These are phyloP conservation scores for Zosterops borbonicus DNA, from an alignment of 2,113 vertebrate genomes.

Conservation along the genomic window DNA sequence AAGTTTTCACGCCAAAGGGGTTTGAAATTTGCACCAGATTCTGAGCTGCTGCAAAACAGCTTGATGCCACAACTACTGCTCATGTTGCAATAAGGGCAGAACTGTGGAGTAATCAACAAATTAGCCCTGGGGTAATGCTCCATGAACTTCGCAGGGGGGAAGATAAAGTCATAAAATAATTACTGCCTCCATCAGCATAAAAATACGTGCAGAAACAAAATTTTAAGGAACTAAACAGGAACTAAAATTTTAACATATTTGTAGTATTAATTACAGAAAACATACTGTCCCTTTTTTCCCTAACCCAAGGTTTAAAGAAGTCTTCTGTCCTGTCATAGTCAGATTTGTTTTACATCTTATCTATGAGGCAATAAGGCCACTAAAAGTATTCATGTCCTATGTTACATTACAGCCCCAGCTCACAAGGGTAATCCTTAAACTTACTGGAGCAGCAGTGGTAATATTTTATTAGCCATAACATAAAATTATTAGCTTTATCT, in stretches of 20 bases:
- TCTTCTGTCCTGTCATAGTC: neutral
- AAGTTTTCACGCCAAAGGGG: neutral
- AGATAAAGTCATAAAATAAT: neutral
- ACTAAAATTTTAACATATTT: neutral
- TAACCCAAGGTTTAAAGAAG: neutral
- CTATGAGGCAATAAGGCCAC: neutral
- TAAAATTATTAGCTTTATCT: neutral
- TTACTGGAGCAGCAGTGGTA: neutral
- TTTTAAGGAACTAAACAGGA: neutral
- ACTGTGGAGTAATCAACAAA: neutral
- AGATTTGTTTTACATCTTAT: neutral
- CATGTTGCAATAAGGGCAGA: neutral
- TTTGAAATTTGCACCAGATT: neutral
- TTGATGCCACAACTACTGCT: neutral
- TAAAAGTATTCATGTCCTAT: rapidly evolving
- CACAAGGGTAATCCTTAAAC: neutral
- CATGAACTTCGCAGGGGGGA: neutral
- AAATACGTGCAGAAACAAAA: neutral
- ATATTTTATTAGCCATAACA: neutral
- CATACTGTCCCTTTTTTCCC: neutral
- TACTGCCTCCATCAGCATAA: neutral
- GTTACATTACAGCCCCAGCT: neutral
- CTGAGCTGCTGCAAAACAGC: neutral
- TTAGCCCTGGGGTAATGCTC: neutral
- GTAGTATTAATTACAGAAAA: neutral